A percentile compares a stretch with the other conserved stretches of the same genome.
These are phyloP conservation scores for Astropecten irregularis DNA, from an alignment of 53 echinoderm and acorn worm species.

Conservation along the genomic window DNA sequence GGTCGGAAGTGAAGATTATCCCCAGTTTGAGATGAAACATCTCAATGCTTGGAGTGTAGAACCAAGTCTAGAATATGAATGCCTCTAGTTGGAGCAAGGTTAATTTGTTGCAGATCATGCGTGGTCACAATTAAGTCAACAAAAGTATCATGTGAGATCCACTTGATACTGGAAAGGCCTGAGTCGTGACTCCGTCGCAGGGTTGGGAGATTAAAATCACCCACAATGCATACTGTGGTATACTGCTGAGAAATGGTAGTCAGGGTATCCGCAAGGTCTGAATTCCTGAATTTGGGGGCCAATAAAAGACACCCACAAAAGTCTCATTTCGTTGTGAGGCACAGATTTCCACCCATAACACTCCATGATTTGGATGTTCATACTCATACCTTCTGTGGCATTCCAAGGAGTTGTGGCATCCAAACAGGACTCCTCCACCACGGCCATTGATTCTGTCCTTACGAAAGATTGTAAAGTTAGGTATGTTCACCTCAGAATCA, in stretches of 20 bases:
- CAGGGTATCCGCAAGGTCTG: not conserved
- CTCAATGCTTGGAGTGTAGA: too few relatives aligned
- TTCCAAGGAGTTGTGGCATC: too few relatives aligned
- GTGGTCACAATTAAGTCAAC: not conserved
- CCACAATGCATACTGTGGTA: not conserved
- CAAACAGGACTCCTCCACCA: not conserved
- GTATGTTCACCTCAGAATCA: not conserved
- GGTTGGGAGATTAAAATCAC: too few relatives aligned
- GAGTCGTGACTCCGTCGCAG: not conserved
- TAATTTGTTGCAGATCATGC: not conserved
- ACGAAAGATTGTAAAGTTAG: slow-evolving; percentile 8
- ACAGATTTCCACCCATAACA: slow-evolving; percentile 15
- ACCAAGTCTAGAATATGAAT: not conserved
- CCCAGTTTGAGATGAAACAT: too few relatives aligned
- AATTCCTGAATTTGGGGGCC: slow-evolving; percentile 10
- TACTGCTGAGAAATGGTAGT: not conserved
- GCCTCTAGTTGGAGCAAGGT: not conserved
- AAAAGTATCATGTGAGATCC: not conserved
- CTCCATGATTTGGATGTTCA: not conserved
- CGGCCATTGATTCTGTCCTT: not conserved
- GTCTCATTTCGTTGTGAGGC: not conserved
- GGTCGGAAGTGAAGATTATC: too few relatives aligned
- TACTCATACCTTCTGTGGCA: not conserved
- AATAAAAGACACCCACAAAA: slow-evolving; percentile 10
- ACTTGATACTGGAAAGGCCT: not conserved